Conservation (phyloP, 2,888 invertebrate genomes). For the Subacronicta megacephala region DNA sequence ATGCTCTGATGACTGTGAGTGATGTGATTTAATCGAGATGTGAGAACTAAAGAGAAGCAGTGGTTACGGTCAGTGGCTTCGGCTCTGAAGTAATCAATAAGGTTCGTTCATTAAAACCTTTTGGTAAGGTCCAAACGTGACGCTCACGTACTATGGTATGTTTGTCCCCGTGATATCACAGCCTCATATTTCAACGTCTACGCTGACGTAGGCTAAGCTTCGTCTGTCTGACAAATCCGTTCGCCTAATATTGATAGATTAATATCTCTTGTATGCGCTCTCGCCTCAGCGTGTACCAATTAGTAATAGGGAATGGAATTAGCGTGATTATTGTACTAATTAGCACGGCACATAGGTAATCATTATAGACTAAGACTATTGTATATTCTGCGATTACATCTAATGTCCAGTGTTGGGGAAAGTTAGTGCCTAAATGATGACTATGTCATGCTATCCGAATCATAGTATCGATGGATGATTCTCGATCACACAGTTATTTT, state of each 20-base stretch:
- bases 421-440: not conserved
- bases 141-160: no score
- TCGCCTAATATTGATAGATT: slow-evolving; percentile 1
- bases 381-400: not conserved
- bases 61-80: no score
- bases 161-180: not conserved
- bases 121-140: no score
- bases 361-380: not conserved
- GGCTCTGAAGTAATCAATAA: no score
- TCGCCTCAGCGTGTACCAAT: slow-evolving; percentile 3
- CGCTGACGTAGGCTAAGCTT: not conserved
- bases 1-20: no score
- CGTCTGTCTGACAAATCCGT: not conserved
- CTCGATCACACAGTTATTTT: no score
- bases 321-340: slow-evolving; percentile 1
- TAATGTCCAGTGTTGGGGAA: not conserved
- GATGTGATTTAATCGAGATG: no score
- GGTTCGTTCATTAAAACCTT: no score
- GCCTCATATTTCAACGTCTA: slow-evolving; percentile 1
- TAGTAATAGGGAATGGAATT: not conserved
- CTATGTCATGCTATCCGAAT: not conserved
- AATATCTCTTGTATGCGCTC: not conserved
- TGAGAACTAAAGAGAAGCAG: no score
- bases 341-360: not conserved
- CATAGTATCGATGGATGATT: no score